Evolutionary conservation across 2,113 vertebrate species (phyloP), one percentile per base, ranked within the genome.

Genomic region (Ammodytes marinus): DNA sequence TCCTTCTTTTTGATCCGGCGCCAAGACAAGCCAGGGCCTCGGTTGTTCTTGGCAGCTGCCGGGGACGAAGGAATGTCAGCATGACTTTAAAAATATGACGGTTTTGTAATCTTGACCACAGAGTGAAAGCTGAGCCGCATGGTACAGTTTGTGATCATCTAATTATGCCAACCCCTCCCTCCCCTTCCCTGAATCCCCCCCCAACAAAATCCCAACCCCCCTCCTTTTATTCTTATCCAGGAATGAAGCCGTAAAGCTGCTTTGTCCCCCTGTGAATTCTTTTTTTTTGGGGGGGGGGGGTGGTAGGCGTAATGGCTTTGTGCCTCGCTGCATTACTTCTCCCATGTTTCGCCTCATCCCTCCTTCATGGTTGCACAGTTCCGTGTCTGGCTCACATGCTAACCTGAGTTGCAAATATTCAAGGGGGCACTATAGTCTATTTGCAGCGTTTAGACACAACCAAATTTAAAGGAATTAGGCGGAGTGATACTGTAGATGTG

Each of bases 1-100:
- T 90, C 91, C 91, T 89, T 90, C 90, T 93, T 97, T 96, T 97
- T 98, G 97, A 97, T 97, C 95, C 47, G 0, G 66, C 40, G 97
- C 98, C 98, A 99, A 99, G 95, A 97, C 95, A 97, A 98, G 97
- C 97, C 95, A 93, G 42, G 27, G 90, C 95, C 90, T 79, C 68
- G 93, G 97, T 98, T 98, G 96, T 97, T 97, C 96, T 99, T 99
- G 98, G 97, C 97, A 97, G 90, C 93, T 94, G 90, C 71, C 83
- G 92, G 92, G 90, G 87, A 96, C 95, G 95, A 95, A 97, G 96
- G 97, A 99, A 99, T 99, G 97, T 98, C 96, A 97, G 97, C 96
- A 93, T 96, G 95, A 96, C 96, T 97, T 96, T 96, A 96, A 96
- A 97, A 97, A 96, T 95, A 96, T 96, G 96, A 96, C 93, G 95